phyloP scores from a whole-genome alignment of 2,888 invertebrate genomes.

The Spisula subtruncata region DNA sequence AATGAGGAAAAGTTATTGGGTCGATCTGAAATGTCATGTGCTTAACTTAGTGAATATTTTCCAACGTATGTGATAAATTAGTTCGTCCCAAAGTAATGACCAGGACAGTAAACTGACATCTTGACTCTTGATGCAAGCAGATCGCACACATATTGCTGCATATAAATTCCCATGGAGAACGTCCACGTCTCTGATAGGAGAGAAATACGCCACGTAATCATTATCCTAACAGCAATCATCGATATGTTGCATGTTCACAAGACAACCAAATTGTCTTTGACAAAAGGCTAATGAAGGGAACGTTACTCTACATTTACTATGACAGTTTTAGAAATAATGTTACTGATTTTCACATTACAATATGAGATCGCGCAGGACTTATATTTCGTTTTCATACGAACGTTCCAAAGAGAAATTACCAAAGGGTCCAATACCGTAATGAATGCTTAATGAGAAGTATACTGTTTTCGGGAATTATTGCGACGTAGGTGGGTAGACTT shows the following conservation, averaged over 20 bases:
- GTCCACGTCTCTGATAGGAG: no score
- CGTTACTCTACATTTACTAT: conserved; percentile 11
- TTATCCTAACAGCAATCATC: not conserved
- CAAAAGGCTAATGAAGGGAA: conserved; percentile 21
- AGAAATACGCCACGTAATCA: not conserved
- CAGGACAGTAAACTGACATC: no score
- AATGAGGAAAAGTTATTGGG: no score
- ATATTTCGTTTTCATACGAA: not conserved
- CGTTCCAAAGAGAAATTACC: not conserved
- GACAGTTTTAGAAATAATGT: conserved; percentile 7
- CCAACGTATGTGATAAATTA: no score
- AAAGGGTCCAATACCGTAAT: not conserved
- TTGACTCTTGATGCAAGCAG: no score
- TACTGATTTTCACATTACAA: not conserved
- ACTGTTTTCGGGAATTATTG: no score
- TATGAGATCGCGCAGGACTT: not conserved
- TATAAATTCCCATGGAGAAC: no score
- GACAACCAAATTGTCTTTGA: conserved; percentile 24
- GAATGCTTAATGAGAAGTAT: not conserved
- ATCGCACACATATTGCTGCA: no score
- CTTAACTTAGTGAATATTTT: no score
- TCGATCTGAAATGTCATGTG: no score
- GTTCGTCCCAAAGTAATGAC: no score
- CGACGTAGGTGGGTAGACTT: no score
- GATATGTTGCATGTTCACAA: not conserved